Evolutionary conservation across 2,797 vertebrate genomes (phyloP).

Genomic region (Allobates femoralis): DNA sequence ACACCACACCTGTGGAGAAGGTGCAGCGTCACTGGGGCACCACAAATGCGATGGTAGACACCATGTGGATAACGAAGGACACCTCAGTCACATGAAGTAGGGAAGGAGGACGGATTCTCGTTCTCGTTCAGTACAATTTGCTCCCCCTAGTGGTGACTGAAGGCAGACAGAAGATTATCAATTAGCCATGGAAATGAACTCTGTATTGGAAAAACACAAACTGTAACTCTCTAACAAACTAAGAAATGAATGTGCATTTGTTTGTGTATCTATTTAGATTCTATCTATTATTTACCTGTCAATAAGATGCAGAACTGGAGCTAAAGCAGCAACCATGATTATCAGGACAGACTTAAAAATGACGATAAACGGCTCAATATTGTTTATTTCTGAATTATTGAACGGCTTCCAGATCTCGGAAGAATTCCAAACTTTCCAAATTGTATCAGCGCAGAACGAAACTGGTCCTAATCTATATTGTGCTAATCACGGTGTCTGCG

Average conservation of each 20-base stretch:
- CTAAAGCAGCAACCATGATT: neutral
- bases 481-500: slow-evolving; percentile 1
- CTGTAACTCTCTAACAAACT: too few species aligned
- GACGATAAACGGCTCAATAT: slow-evolving; percentile 2
- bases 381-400: neutral
- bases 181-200: neutral
- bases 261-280: neutral
- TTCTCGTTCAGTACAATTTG: too few species aligned
- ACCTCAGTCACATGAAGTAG: too few species aligned
- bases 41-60: too few species aligned
- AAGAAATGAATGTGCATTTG: too few species aligned
- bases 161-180: too few species aligned
- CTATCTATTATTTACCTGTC: neutral
- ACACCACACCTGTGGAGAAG: too few species aligned
- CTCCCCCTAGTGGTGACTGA: too few species aligned
- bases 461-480: neutral
- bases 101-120: too few species aligned
- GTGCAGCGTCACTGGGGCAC: too few species aligned
- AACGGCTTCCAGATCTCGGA: neutral
- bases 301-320: neutral
- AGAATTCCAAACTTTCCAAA: neutral
- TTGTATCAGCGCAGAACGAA: neutral
- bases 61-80: too few species aligned
- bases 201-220: neutral
- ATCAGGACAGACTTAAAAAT: neutral